Base-by-base conservation (phyloP, 2,888 invertebrate species). In the Acleris laterana region DNA sequence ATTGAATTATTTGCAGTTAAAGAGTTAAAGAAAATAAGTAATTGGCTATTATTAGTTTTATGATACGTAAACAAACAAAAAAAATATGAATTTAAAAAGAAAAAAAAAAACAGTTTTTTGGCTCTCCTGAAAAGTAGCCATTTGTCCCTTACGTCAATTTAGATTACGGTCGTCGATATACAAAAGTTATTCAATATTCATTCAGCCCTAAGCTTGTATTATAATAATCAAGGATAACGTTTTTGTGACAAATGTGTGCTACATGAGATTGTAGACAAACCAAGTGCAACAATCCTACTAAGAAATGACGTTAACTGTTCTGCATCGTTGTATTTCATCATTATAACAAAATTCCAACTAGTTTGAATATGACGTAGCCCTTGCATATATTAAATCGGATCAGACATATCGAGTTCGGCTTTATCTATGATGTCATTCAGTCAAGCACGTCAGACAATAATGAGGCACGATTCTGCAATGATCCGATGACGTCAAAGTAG, bases 381-480 rank as follows among this genome's bases (percentile, higher is more conserved):
- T 49, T 49, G 38, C 19, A 61, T 50, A 20, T 13, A 65, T 65
- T 65, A 46, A 61, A 49, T 32, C 32, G 7, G 44, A 53, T 38
- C 11, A 3, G 38, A 38, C 9, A 48, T 25, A 59, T 58, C 25
- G 28, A 42, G 38, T 49, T 22, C 11, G 20, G 7, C 19, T 38
- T 19, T 53, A 11, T 61, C 17, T 55, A 25, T 65, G 50, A 65
- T 56, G 60, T 56, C 65, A 65, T 50, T 46, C 46, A 46, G 16
- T 46, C 46, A 44, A 6, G 20, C 42, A 16, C 42, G 44, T 44
- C 22, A 28, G 55, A 55, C 53, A 53, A 22, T 65, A 64, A 64
- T 64, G 59, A 60, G 53, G 20, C 59, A 44, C 64, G 60, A 56
- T 65, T 55, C 50, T 65, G 32, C 60, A 61, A 56, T 61, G 60